These are phyloP conservation scores for Jacana jacana DNA, from an alignment of 2,113 vertebrate species.

Conservation along the genomic window DNA sequence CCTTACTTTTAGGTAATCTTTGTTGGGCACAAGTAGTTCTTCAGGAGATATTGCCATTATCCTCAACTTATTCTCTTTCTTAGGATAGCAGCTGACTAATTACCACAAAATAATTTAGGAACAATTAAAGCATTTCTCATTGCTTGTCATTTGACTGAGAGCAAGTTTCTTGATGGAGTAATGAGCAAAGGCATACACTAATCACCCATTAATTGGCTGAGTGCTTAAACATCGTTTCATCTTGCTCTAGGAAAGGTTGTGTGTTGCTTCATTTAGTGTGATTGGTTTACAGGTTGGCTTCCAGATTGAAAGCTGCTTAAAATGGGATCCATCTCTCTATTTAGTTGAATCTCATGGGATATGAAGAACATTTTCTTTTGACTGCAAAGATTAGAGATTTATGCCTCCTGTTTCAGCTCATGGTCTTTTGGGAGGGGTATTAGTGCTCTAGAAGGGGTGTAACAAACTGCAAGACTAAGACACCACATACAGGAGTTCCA, in stretches of 20 bases:
- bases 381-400: not conserved
- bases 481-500: not conserved
- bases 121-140: constrained; percentile 35
- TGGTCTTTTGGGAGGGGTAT: not conserved
- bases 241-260: not conserved
- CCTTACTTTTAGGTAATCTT: not conserved
- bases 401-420: not conserved
- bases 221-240: constrained; percentile 21
- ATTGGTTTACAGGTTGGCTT: not conserved
- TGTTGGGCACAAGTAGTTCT: not conserved
- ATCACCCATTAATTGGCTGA: not conserved
- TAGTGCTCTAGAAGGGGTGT: not conserved
- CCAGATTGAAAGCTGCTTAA: not conserved
- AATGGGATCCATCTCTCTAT: not conserved
- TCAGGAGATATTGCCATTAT: not conserved
- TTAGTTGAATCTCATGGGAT: not conserved
- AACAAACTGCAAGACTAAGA: not conserved
- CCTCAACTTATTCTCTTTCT: not conserved
- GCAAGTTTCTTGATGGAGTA: constrained; percentile 1
- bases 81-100: constrained; percentile 9
- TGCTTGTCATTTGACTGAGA: constrained; percentile 19
- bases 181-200: not conserved
- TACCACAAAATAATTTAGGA: constrained; percentile 15
- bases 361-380: not conserved
- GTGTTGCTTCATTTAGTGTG: not conserved